phyloP scores from a whole-genome alignment of 2,888 invertebrate species.

The Neoascia interrupta region DNA sequence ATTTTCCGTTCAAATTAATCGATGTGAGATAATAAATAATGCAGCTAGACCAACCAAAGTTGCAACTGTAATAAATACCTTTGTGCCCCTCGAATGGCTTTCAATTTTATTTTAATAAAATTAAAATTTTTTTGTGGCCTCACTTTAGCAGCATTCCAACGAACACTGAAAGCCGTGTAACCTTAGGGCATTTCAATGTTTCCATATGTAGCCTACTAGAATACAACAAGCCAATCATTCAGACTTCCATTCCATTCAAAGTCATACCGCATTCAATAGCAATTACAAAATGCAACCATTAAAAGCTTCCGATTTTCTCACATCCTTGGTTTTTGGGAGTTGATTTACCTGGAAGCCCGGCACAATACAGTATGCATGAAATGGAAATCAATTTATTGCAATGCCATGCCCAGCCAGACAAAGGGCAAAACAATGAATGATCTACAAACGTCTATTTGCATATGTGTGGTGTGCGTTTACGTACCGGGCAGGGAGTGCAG shows the following conservation, averaged over 20 bases:
- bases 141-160: neutral
- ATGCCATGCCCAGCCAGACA: constrained; percentile 46
- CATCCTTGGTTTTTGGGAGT: neutral
- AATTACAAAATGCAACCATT: constrained; percentile 62
- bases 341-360: constrained; percentile 25
- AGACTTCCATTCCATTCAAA: constrained; percentile 17
- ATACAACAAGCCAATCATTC: constrained; percentile 18
- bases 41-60: too few species aligned
- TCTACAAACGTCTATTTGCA: constrained; percentile 11
- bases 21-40: too few species aligned
- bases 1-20: too few species aligned
- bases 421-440: constrained; percentile 51
- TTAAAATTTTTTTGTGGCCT: neutral
- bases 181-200: neutral
- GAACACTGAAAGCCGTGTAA: neutral
- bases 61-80: too few species aligned
- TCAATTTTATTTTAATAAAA: neutral
- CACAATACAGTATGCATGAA: constrained; percentile 24
- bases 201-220: neutral
- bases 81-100: neutral
- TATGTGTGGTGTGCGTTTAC: too few species aligned
- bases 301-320: constrained; percentile 45
- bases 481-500: neutral
- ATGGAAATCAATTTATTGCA: constrained; percentile 66
- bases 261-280: constrained; percentile 36